phyloP scores from a whole-genome alignment of 1,140 invertebrate genomes.

The Acromyrmex heyeri region DNA sequence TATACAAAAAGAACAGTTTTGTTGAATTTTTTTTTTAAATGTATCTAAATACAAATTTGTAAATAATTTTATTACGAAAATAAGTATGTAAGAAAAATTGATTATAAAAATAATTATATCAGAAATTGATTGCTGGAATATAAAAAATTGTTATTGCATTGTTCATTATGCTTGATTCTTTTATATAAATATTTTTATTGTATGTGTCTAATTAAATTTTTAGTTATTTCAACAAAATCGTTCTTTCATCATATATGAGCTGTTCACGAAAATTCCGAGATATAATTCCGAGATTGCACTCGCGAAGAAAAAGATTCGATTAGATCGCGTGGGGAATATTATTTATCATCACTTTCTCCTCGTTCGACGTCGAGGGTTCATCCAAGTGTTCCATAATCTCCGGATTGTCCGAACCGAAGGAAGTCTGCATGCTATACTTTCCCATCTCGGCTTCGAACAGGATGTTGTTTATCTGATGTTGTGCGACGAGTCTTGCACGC shows the following conservation, averaged over 20 bases:
- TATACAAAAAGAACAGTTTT: too few species aligned
- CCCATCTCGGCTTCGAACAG: conserved; percentile 64
- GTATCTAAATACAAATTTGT: too few species aligned
- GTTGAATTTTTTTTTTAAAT: too few species aligned
- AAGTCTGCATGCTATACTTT: conserved; percentile 49
- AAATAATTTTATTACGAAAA: too few species aligned
- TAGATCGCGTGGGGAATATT: neutral
- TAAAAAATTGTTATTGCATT: too few species aligned
- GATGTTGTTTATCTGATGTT: conserved; percentile 67
- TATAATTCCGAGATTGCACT: neutral
- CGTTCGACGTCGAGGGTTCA: conserved; percentile 50
- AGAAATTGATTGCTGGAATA: too few species aligned
- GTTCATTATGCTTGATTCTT: too few species aligned
- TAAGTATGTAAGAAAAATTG: too few species aligned
- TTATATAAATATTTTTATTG: too few species aligned
- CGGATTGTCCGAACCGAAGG: neutral
- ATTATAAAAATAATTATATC: too few species aligned
- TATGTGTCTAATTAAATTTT: too few species aligned
- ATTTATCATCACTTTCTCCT: conserved; percentile 60
- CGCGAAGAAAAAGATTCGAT: neutral
- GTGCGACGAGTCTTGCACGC: conserved; percentile 53
- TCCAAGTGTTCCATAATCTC: conserved; percentile 45
- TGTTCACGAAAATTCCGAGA: neutral
- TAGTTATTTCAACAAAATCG: too few species aligned
- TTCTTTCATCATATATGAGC: neutral